Evolutionary conservation across 2,113 vertebrate genomes (phyloP), one percentile per base, ranked within the genome.

Genomic region (Nibea coibor): DNA sequence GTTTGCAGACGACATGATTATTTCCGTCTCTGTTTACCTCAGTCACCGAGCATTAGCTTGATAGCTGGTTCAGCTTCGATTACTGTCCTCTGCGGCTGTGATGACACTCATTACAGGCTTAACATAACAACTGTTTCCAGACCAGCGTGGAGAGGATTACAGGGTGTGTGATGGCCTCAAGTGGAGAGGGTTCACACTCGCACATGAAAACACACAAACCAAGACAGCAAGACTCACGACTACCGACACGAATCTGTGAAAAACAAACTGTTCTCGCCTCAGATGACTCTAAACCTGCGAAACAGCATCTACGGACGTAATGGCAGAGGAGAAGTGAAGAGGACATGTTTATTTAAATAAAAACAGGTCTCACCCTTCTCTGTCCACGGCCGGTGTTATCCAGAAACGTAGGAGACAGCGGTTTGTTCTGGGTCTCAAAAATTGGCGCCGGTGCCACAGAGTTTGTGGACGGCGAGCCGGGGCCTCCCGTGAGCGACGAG

Each of bases 351-450:
- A 6, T 35, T 35, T 8, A 35, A 35, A 35, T 39, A 35, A 35
- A 35, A 35, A 35, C 31, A 35, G 31, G 31, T 48, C 91, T 90
- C 92, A 97, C 97, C 96, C 97, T 92, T 50, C 97, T 91, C 81
- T 96, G 96, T 70, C 87, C 94, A 86, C 96, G 80, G 31, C 90
- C 89, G 11, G 68, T 76, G 39, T 63, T 93, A 72, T 95, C 83
- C 61, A 82, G 69, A 22, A 94, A 89, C 0, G 48, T 12, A 0
- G 95, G 93, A 0, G 94, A 94, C 31, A 90, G 75, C 0, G 94
- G 94, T 78, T 96, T 96, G 89, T 79, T 91, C 0, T 78, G 85
- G 26, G 43, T 51, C 20, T 90, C 85, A 1, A 1, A 50, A 11
- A 75, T 2, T 0, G 91, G 88, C 0, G 87, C 88, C 0, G 85